Percentiles rank a stretch among this genome's conserved stretches.
Evolutionary conservation across 2,113 vertebrate genomes (phyloP).

Genomic region (Rostratula benghalensis): DNA sequence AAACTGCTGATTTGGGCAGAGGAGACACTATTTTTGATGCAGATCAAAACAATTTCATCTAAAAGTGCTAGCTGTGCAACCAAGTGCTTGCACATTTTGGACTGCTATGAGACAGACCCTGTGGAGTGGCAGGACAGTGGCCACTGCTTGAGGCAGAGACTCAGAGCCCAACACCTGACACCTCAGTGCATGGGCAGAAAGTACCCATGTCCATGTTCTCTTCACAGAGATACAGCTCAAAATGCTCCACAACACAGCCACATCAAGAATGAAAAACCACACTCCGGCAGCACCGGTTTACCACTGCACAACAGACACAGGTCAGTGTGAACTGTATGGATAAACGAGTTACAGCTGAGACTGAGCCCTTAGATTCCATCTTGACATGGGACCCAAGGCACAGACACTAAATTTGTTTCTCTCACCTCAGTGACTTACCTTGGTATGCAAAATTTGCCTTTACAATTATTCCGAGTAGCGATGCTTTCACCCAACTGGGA

Average conservation of each 20-base stretch:
- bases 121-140: fast-evolving
- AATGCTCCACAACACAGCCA: background rate
- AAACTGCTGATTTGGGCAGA: background rate
- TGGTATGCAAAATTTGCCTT: background rate
- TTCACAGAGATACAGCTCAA: background rate
- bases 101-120: fast-evolving
- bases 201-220: fast-evolving
- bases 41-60: background rate
- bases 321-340: background rate
- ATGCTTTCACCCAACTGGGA: background rate
- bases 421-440: background rate
- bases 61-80: background rate
- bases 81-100: background rate
- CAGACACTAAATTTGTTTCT: background rate
- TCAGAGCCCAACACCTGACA: fast-evolving
- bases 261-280: background rate
- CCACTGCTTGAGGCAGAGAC: fast-evolving
- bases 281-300: background rate
- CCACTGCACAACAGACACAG: background rate
- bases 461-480: background rate
- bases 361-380: background rate
- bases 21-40: background rate
- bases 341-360: background rate
- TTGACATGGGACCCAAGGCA: background rate
- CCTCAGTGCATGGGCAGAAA: fast-evolving